phyloP scores from a whole-genome alignment of 1,140 invertebrate species.

The Atta texana region DNA sequence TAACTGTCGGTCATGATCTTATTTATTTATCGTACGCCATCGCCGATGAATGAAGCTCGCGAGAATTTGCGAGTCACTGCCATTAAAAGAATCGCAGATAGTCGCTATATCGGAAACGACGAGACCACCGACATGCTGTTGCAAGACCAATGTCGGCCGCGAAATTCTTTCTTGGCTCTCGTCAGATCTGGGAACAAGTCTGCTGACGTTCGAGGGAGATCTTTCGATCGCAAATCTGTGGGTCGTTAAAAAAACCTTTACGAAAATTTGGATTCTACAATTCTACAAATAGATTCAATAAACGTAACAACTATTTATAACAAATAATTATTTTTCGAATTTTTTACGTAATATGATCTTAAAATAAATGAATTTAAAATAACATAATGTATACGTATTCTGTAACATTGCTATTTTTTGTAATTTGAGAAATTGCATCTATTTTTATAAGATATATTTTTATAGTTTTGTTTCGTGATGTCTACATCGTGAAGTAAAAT shows the following conservation, averaged over 20 bases:
- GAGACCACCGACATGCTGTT: not conserved
- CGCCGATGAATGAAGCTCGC: constrained; percentile 41
- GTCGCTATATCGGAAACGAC: constrained; percentile 25
- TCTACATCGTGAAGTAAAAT: not conserved
- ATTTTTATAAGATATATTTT: not conserved
- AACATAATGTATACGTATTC: not conserved
- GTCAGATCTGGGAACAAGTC: not conserved
- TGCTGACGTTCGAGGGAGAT: not conserved
- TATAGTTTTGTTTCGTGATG: not conserved
- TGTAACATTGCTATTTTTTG: not conserved
- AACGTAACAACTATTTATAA: not conserved
- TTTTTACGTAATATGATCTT: not conserved
- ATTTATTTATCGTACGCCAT: constrained; percentile 42
- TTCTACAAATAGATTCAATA: not conserved
- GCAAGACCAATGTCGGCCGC: constrained; percentile 9
- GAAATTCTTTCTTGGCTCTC: constrained; percentile 39
- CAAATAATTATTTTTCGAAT: not conserved
- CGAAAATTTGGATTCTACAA: not conserved
- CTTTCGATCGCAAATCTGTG: not conserved
- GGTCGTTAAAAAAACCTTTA: constrained; percentile 19
- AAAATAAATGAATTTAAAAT: constrained; percentile 3
- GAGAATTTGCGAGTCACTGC: constrained; percentile 29
- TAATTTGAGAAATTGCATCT: not conserved
- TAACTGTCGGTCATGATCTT: constrained; percentile 49
- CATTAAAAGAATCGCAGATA: constrained; percentile 15